phyloP scores from a whole-genome alignment of 2,797 vertebrate genomes.

The Pelochelys cantorii region DNA sequence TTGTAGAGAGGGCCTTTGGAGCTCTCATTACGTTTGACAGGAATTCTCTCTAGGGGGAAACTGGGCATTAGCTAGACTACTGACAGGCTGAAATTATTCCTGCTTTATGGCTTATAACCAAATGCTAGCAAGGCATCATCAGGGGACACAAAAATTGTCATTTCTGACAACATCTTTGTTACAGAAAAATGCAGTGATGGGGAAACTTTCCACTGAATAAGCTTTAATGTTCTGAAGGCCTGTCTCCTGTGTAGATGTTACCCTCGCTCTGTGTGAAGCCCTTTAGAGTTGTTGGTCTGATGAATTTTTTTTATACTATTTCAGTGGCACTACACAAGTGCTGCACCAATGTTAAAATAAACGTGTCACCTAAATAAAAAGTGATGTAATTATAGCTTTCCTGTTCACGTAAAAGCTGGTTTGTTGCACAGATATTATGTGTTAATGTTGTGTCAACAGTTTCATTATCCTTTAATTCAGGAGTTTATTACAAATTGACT shows the following conservation, averaged over 20 bases:
- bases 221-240: conserved; percentile 68
- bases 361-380: conserved; percentile 39
- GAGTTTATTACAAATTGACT: conserved; percentile 28
- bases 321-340: conserved; percentile 30
- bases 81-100: conserved; percentile 89
- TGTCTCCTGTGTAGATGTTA: conserved; percentile 53
- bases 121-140: conserved; percentile 89
- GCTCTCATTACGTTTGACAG: conserved; percentile 89
- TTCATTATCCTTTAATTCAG: conserved; percentile 24
- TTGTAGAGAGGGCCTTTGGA: conserved; percentile 88
- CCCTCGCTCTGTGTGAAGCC: conserved; percentile 25
- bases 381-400: conserved; percentile 58
- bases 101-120: conserved; percentile 89
- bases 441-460: conserved; percentile 56
- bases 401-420: not conserved
- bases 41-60: conserved; percentile 87
- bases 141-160: conserved; percentile 87
- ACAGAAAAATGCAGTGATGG: conserved; percentile 76
- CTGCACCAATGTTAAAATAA: conserved; percentile 36
- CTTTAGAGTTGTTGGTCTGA: conserved; percentile 30
- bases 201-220: conserved; percentile 73
- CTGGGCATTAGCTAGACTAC: conserved; percentile 87
- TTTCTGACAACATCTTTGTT: conserved; percentile 90
- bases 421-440: not conserved
- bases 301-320: not conserved